Conservation (phyloP, 2,113 vertebrate genomes). For the Plotosus lineatus region DNA sequence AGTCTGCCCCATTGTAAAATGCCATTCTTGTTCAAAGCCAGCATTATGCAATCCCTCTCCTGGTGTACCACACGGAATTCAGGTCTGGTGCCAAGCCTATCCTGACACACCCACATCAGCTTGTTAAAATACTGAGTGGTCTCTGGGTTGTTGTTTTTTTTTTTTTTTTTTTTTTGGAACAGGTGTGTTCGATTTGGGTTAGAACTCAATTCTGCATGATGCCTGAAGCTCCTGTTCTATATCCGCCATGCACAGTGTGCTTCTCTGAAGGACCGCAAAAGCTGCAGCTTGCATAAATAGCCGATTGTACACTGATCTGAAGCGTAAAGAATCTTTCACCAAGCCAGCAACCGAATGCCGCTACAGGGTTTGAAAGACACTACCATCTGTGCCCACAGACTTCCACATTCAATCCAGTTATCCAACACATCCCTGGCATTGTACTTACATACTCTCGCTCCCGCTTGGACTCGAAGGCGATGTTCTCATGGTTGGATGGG, state of each 20-base stretch:
- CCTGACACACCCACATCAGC: slow-evolving; percentile 23
- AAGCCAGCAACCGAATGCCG: not conserved
- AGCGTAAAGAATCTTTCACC: not conserved
- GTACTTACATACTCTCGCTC: slow-evolving; percentile 89
- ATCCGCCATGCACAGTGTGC: not conserved
- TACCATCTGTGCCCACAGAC: slow-evolving; percentile 3
- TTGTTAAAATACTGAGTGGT: slow-evolving; percentile 31
- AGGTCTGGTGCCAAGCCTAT: slow-evolving; percentile 13
- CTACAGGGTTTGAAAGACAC: slow-evolving; percentile 4
- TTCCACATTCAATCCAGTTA: slow-evolving; percentile 20
- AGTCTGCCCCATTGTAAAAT: slow-evolving; percentile 33
- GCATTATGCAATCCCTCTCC: slow-evolving; percentile 38
- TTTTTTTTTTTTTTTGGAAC: slow-evolving; percentile 2
- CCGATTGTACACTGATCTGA: not conserved
- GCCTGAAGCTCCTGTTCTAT: slow-evolving; percentile 8
- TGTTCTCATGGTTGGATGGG: slow-evolving; percentile 84
- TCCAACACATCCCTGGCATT: not conserved
- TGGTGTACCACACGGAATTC: slow-evolving; percentile 27
- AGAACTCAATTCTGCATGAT: not conserved
- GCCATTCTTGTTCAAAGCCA: slow-evolving; percentile 34
- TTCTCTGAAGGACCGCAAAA: not conserved
- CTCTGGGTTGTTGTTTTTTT: no score
- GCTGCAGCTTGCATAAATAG: not conserved
- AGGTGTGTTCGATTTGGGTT: slow-evolving; percentile 30
- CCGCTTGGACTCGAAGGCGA: slow-evolving; percentile 85